Percentiles rank a stretch among this genome's conserved stretches.
Conservation (phyloP, 1,140 invertebrate species). For the Apis dorsata region DNA sequence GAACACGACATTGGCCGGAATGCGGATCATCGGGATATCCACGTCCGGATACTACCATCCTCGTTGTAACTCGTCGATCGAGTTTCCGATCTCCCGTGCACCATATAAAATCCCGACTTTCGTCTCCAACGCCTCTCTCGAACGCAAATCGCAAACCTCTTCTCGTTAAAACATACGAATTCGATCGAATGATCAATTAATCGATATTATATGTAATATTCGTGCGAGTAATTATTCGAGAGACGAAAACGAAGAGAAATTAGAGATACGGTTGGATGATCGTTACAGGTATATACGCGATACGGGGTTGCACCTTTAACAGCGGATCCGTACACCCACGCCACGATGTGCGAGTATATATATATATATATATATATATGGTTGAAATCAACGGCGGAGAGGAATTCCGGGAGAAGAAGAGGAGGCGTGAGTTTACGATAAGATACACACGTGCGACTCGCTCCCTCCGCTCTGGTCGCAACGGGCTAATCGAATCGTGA, state of each 20-base stretch:
- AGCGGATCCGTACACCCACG: constrained; percentile 59
- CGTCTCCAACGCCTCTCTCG: no score
- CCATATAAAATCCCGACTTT: constrained; percentile 20
- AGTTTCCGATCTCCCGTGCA: neutral
- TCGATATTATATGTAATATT: no score
- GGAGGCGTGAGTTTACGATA: constrained; percentile 65
- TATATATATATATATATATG: constrained; percentile 21
- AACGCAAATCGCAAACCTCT: no score
- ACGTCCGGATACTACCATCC: constrained; percentile 5
- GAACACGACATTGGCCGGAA: constrained; percentile 59
- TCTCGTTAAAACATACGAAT: no score
- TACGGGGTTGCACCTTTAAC: constrained; percentile 57
- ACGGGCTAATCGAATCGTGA: constrained; percentile 69
- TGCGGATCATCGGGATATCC: constrained; percentile 41
- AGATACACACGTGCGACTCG: constrained; percentile 54
- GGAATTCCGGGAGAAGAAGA: constrained; percentile 62
- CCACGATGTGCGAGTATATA: constrained; percentile 35
- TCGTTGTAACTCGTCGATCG: constrained; percentile 5
- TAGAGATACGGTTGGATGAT: constrained; percentile 55
- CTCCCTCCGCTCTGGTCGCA: constrained; percentile 45
- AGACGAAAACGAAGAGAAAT: constrained; percentile 28
- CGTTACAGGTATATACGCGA: constrained; percentile 51
- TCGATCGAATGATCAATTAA: no score
- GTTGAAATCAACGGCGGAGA: constrained; percentile 41
- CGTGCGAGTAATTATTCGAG: no score